Base-by-base conservation (phyloP, 1,140 invertebrate species). In the Dolichoris vasculosae region DNA sequence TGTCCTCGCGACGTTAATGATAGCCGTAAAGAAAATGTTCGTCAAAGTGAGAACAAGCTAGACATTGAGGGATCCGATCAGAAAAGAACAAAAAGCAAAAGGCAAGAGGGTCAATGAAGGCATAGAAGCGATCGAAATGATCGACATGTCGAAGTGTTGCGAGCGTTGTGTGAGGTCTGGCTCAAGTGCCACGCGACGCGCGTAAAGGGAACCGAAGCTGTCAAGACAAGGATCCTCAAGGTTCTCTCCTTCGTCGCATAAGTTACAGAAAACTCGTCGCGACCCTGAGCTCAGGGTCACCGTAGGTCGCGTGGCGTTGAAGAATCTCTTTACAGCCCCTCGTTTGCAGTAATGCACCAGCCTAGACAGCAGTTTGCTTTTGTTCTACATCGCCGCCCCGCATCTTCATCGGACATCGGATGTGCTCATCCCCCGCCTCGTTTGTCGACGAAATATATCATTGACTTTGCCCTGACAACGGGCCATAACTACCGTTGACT, bases 401-500 rank as follows among this genome's bases (percentile, higher is more conserved):
- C 30, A 23, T 43, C 63, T 43, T 43, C 30, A 46, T 69, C 63
- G n/a, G 77, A 15, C 48, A 26, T 59, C 78, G 40, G 20, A 51
- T 51, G 6, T 26, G 46, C 17, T 0, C 48, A n/a, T 40, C 30
- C 23, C 77, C 46, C 51, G 8, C 30, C 20, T 38, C 75, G 4
- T 20, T 7, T 2, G 13, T 2, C 30, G 69, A 43, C 23, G 69
- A 73, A 73, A 73, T 73, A 73, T 73, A 43, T 73, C 38, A 73
- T 77, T 77, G 75, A 77, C 75, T 63, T 11, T 75, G 71, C 43
- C n/a, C 35, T 46, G 78, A 69, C 40, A 32, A 59, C 80, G 23
- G n/a, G 46, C 46, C 78, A 51, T 89, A 90, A 91, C 90, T 90
- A 89, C 90, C 90, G 91, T 91, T 91, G 90, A 88, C 91, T 90